These are phyloP conservation scores for Cantharis nigra DNA, from an alignment of 2,888 invertebrate species.

Conservation along the genomic window DNA sequence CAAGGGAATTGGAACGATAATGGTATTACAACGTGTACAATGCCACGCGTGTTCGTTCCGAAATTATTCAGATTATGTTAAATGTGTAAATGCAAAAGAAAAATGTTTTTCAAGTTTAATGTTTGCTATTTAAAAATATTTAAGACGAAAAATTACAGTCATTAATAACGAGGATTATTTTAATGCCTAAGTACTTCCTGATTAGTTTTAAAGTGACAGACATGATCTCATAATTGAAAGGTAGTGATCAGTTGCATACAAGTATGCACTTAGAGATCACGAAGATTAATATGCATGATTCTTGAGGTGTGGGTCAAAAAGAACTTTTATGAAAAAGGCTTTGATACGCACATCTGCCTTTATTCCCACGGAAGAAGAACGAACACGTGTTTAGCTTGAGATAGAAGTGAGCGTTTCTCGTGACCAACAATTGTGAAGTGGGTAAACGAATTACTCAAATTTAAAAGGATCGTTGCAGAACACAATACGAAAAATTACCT, in stretches of 20 bases:
- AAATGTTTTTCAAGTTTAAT: background rate
- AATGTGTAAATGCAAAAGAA: background rate
- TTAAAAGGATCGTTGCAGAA: background rate
- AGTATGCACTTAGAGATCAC: conserved; percentile 6
- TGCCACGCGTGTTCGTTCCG: background rate
- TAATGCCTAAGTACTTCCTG: conserved; percentile 14
- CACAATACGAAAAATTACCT: background rate
- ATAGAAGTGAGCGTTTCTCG: conserved; percentile 42
- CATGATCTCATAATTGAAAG: conserved; percentile 7
- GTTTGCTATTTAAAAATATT: background rate
- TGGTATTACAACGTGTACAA: conserved; percentile 3
- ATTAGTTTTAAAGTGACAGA: conserved; percentile 9
- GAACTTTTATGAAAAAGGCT: conserved; percentile 36
- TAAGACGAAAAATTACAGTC: background rate
- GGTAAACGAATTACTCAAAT: background rate
- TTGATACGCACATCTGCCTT: conserved; percentile 51
- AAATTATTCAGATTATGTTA: background rate
- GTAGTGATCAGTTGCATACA: conserved; percentile 5
- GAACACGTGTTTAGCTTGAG: conserved; percentile 50
- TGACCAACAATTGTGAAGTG: conserved; percentile 26
- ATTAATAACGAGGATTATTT: background rate
- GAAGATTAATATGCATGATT: conserved; percentile 25
- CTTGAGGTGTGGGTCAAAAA: conserved; percentile 28
- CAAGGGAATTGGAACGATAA: conserved; percentile 10
- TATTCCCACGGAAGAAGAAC: conserved; percentile 50